Evolutionary conservation across 1,140 invertebrate genomes (phyloP).

Genomic region (Aphaenogaster ashmeadi): DNA sequence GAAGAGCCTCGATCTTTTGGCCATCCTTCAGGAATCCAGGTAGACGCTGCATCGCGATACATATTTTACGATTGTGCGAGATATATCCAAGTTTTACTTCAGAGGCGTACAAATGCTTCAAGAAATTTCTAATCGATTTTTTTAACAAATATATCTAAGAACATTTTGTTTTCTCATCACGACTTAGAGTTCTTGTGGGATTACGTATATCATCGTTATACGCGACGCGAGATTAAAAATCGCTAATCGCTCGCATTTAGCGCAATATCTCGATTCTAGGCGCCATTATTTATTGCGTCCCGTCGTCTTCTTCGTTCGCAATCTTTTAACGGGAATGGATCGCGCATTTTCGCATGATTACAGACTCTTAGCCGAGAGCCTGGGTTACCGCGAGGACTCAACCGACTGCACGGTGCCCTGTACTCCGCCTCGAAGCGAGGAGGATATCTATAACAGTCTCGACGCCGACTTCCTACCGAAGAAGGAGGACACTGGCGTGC

Average conservation of each 20-base stretch:
- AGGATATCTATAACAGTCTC: slow-evolving; percentile 86
- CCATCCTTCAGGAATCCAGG: slow-evolving; percentile 87
- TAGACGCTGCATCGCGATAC: slow-evolving; percentile 54
- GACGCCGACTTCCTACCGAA: slow-evolving; percentile 85
- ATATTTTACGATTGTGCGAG: not conserved
- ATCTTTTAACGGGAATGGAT: slow-evolving; percentile 10
- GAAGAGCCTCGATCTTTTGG: slow-evolving; percentile 85
- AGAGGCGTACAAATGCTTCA: not conserved
- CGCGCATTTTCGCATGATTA: slow-evolving; percentile 38
- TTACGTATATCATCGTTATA: not conserved
- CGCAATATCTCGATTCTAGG: not conserved
- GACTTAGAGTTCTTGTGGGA: not conserved
- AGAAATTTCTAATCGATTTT: not conserved
- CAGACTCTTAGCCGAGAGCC: slow-evolving; percentile 85
- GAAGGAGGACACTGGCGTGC: slow-evolving; percentile 77
- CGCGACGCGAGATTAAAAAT: not conserved
- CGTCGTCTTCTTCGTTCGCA: not conserved
- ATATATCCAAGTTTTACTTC: not conserved
- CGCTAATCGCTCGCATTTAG: slow-evolving; percentile 1
- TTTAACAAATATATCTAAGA: not conserved
- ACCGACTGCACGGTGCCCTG: slow-evolving; percentile 86
- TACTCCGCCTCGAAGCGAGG: slow-evolving; percentile 84
- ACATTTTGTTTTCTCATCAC: not conserved
- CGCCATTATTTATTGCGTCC: not conserved
- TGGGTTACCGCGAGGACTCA: slow-evolving; percentile 85